A percentile compares a stretch with the other conserved stretches of the same genome.
Conservation (phyloP, 2,113 vertebrate species). For the Phyllopteryx taeniolatus region DNA sequence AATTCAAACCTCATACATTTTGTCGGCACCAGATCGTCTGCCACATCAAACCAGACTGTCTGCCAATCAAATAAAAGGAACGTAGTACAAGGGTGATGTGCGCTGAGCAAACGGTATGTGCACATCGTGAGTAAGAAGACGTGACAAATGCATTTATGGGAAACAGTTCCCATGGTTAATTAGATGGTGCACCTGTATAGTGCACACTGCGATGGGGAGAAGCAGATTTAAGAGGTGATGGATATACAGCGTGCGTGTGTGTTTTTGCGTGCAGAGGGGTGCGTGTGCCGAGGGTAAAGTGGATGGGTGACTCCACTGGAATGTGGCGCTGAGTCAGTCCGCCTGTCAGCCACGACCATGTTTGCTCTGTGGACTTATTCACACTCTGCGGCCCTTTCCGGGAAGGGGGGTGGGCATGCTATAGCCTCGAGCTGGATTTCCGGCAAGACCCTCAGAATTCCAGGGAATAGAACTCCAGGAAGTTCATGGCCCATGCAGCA, state of each 20-base stretch:
- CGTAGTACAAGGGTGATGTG: conserved; percentile 7
- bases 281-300: conserved; percentile 58
- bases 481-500: conserved; percentile 27
- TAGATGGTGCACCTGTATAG: conserved; percentile 28
- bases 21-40: not conserved
- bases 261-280: conserved; percentile 33
- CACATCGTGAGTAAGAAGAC: not conserved
- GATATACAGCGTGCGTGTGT: not conserved
- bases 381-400: conserved; percentile 56
- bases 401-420: conserved; percentile 45
- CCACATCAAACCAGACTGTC: no score
- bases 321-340: conserved; percentile 76
- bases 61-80: not conserved
- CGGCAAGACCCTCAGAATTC: conserved; percentile 58
- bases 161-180: conserved; percentile 5
- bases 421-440: conserved; percentile 73
- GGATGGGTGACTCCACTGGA: conserved; percentile 75
- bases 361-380: conserved; percentile 70
- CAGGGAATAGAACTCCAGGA: conserved; percentile 53
- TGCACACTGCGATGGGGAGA: conserved; percentile 13
- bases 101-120: not conserved
- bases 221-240: conserved; percentile 27
- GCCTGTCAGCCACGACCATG: conserved; percentile 68
- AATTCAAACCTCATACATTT: conserved; percentile 13
- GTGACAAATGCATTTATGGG: conserved; percentile 5